A percentile compares a stretch with the other conserved stretches of the same genome.
phyloP scores from a whole-genome alignment of 2,797 vertebrate species.

The Leptoclinus maculatus region DNA sequence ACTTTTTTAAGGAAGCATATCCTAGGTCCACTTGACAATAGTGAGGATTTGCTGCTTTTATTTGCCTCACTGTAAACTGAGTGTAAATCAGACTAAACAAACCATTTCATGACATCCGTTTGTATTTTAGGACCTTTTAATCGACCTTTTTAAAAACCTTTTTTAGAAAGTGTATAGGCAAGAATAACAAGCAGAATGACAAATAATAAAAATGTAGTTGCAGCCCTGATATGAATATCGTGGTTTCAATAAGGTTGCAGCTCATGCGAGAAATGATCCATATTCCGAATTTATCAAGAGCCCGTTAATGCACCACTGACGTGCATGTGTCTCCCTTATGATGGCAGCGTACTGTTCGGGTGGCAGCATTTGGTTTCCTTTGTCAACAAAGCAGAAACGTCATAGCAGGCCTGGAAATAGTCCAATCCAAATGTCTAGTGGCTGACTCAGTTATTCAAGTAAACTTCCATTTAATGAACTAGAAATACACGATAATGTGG shows the following conservation, averaged over 20 bases:
- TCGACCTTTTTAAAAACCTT: neutral
- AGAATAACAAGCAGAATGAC: neutral
- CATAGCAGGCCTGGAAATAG: neutral
- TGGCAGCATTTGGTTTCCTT: slow-evolving; percentile 5
- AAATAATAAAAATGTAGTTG: too few species aligned
- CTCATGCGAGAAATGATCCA: fast-evolving
- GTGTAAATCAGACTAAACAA: neutral
- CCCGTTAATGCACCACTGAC: slow-evolving; percentile 44
- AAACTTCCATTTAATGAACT: neutral
- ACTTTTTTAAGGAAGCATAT: neutral
- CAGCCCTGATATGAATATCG: too few species aligned
- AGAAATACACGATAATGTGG: neutral
- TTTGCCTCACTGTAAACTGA: neutral
- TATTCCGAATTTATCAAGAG: slow-evolving; percentile 12
- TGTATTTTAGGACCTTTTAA: neutral
- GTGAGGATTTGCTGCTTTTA: too few species aligned
- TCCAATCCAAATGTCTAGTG: neutral
- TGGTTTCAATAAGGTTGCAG: neutral
- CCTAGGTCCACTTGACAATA: neutral
- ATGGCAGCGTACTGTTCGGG: neutral
- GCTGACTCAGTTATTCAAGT: neutral
- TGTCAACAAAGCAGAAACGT: slow-evolving; percentile 1
- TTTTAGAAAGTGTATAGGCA: neutral
- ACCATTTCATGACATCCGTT: neutral
- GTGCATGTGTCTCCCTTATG: slow-evolving; percentile 48